phyloP scores from a whole-genome alignment of 2,113 vertebrate species.

The Cyprinodon tularosa region DNA sequence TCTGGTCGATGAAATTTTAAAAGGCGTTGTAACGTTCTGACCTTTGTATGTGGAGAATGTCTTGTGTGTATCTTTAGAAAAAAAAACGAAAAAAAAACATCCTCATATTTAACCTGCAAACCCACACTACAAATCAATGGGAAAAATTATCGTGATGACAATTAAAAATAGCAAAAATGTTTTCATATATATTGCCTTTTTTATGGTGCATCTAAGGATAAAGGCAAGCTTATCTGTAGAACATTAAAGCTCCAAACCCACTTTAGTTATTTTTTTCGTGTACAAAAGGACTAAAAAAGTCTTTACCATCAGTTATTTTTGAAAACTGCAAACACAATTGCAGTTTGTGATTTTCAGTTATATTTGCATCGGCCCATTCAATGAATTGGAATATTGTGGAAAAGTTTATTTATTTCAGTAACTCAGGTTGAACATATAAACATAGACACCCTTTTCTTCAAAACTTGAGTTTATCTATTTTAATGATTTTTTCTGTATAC shows the following conservation, averaged over 20 bases:
- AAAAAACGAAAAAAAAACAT: slow-evolving; percentile 14
- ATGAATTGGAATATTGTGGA: background rate
- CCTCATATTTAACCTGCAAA: background rate
- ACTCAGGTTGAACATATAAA: too few species aligned
- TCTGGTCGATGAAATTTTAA: slow-evolving; percentile 82
- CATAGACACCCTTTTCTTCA: background rate
- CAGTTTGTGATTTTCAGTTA: slow-evolving; percentile 19
- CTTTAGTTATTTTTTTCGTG: background rate
- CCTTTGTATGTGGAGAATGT: slow-evolving; percentile 39
- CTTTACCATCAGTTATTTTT: slow-evolving; percentile 12
- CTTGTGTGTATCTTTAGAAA: slow-evolving; percentile 13
- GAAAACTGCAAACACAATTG: slow-evolving; percentile 3
- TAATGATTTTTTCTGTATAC: background rate
- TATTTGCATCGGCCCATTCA: slow-evolving; percentile 21
- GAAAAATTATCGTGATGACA: background rate
- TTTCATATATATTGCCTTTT: background rate
- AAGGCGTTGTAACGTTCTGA: slow-evolving; percentile 78
- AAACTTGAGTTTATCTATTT: background rate
- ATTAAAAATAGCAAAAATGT: background rate
- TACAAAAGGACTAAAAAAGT: background rate
- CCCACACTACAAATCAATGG: background rate
- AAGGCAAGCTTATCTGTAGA: background rate
- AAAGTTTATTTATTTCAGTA: background rate
- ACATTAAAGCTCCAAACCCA: background rate
- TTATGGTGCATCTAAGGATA: background rate